Evolutionary conservation across 2,888 invertebrate genomes (phyloP).

Genomic region (Agriotes lineatus): DNA sequence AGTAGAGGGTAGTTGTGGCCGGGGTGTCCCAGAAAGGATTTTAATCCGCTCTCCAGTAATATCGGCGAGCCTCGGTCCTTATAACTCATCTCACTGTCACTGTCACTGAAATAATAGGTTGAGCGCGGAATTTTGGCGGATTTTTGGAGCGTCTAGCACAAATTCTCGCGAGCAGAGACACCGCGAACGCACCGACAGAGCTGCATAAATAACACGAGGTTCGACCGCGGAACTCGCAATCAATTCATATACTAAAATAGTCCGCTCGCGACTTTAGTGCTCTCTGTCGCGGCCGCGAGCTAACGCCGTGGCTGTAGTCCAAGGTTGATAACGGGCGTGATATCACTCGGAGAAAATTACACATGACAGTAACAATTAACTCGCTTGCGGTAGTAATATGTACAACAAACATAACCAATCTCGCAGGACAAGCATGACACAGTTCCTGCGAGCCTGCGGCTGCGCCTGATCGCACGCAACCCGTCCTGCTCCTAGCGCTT

Average conservation of each 20-base stretch:
- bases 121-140: conserved; percentile 66
- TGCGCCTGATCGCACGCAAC: too few relatives aligned
- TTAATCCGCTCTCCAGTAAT: conserved; percentile 88
- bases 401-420: conserved; percentile 61
- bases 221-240: conserved; percentile 56
- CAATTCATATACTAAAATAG: conserved; percentile 66
- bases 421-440: too few relatives aligned
- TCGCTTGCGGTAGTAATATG: conserved; percentile 51
- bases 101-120: conserved; percentile 65
- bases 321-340: conserved; percentile 64
- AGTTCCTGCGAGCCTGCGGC: too few relatives aligned
- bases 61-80: conserved; percentile 88
- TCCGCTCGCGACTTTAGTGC: conserved; percentile 62
- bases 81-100: conserved; percentile 85
- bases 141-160: conserved; percentile 47
- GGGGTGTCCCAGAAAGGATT: conserved; percentile 87
- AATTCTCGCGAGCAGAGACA: conserved; percentile 49
- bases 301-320: conserved; percentile 63
- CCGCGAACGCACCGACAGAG: conserved; percentile 50
- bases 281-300: conserved; percentile 60
- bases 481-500: too few relatives aligned
- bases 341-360: conserved; percentile 57
- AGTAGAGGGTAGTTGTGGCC: conserved; percentile 84
- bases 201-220: conserved; percentile 58
- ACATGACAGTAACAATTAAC: conserved; percentile 58